phyloP scores from a whole-genome alignment of 2,113 vertebrate species.

The Apus apus region DNA sequence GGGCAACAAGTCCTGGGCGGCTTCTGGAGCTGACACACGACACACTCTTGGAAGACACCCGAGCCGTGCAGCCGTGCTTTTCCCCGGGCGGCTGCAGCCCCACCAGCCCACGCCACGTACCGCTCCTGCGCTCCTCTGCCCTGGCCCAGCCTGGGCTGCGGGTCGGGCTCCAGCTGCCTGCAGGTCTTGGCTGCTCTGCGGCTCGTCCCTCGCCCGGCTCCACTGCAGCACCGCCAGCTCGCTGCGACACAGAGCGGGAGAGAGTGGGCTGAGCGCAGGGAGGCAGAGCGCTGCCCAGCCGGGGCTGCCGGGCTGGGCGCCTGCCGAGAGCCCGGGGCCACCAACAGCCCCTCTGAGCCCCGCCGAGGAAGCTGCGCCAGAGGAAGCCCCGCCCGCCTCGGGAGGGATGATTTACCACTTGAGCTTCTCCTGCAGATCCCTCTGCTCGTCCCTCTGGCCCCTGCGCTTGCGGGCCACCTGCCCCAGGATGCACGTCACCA shows the following conservation, averaged over 20 bases:
- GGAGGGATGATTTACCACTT: not conserved
- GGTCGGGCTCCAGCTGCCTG: not conserved
- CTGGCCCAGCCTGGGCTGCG: not conserved
- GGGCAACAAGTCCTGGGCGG: too few species aligned
- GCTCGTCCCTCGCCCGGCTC: rapidly evolving
- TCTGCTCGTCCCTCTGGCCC: not conserved
- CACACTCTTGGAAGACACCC: too few species aligned
- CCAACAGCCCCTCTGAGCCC: too few species aligned
- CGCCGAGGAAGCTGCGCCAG: not conserved
- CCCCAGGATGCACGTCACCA: not conserved
- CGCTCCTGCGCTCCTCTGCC: not conserved
- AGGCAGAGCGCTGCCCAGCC: too few species aligned
- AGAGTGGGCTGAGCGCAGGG: too few species aligned
- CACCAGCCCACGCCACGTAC: not conserved
- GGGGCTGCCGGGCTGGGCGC: too few species aligned
- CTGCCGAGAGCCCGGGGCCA: too few species aligned
- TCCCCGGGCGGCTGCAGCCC: not conserved
- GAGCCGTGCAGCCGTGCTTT: too few species aligned
- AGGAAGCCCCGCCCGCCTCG: too few species aligned
- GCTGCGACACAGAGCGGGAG: not conserved
- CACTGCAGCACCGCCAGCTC: not conserved
- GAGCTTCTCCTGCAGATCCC: not conserved
- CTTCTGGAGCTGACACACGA: too few species aligned
- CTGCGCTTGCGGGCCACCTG: not conserved
- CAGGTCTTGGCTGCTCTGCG: too few species aligned